Evolutionary conservation across 2,888 invertebrate genomes (phyloP).

Genomic region (Xestoiulus laeticollis): DNA sequence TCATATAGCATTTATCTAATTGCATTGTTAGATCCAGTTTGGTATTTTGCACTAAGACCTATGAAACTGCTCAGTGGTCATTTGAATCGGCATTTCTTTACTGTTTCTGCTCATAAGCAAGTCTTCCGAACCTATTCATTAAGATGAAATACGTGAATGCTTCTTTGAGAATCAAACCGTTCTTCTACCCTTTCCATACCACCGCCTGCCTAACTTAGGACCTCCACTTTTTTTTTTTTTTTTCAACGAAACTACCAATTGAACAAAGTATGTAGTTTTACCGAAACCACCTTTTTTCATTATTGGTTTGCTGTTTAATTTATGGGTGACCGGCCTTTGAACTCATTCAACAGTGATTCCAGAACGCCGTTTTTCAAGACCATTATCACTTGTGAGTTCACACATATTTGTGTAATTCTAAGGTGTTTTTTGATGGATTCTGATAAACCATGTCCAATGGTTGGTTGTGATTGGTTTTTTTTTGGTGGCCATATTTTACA

Average conservation of each 20-base stretch:
- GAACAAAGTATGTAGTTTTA: conserved; percentile 26
- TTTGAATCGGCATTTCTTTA: background rate
- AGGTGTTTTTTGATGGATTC: no score
- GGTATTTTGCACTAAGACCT: no score
- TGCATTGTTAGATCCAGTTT: no score
- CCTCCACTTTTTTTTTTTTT: background rate
- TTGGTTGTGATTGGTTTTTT: no score
- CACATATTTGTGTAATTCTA: no score
- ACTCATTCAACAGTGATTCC: background rate
- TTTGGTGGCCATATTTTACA: background rate
- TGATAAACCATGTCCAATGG: no score
- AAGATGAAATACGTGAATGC: background rate
- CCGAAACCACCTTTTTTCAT: background rate
- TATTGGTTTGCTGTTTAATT: background rate
- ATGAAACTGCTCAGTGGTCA: background rate
- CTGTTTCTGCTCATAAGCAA: background rate
- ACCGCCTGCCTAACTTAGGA: background rate
- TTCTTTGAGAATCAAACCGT: background rate
- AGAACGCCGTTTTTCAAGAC: background rate
- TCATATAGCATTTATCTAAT: no score
- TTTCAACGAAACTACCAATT: background rate
- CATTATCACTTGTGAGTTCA: no score
- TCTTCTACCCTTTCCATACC: background rate
- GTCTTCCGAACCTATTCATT: background rate
- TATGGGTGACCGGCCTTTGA: conserved; percentile 26